A percentile compares a stretch with the other conserved stretches of the same genome.
Evolutionary conservation across 2,797 vertebrate species (phyloP).

Genomic region (Dryobates pubescens): DNA sequence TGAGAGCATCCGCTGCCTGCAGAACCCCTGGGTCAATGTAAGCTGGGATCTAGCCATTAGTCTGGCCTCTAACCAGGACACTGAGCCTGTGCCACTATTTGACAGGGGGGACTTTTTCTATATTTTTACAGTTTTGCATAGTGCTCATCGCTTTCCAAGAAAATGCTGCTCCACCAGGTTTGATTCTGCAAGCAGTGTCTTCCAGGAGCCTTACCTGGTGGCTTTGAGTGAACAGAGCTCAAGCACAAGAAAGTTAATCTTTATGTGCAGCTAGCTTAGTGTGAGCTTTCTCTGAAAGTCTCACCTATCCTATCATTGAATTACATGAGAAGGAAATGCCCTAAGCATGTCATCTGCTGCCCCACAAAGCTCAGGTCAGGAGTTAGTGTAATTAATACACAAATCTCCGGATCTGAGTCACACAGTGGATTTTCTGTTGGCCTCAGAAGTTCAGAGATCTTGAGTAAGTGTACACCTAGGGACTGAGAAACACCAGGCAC

Average conservation of each 20-base stretch:
- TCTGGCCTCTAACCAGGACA: not conserved
- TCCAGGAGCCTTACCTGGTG: not conserved
- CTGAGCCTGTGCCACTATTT: not conserved
- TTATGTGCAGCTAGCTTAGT: not conserved
- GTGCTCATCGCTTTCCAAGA: not conserved
- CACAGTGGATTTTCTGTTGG: not conserved
- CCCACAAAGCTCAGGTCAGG: not conserved
- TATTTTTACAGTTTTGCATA: not conserved
- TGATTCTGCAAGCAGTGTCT: not conserved
- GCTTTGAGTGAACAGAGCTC: not conserved
- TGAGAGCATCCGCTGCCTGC: not conserved
- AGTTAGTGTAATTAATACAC: not conserved
- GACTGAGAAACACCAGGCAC: not conserved
- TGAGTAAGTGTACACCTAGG: not conserved
- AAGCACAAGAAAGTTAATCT: not conserved
- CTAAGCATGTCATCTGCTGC: not conserved
- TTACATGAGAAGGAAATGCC: not conserved
- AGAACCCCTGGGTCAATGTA: not conserved
- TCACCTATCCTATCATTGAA: not conserved
- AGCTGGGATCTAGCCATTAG: not conserved
- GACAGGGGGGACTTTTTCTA: rapidly evolving
- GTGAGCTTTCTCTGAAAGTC: not conserved
- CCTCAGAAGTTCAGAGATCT: not conserved
- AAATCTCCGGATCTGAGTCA: not conserved
- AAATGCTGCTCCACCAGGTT: not conserved